Evolutionary conservation across 2,113 vertebrate genomes (phyloP), one percentile per base, ranked within the genome.

Genomic region (Saccopteryx bilineata): DNA sequence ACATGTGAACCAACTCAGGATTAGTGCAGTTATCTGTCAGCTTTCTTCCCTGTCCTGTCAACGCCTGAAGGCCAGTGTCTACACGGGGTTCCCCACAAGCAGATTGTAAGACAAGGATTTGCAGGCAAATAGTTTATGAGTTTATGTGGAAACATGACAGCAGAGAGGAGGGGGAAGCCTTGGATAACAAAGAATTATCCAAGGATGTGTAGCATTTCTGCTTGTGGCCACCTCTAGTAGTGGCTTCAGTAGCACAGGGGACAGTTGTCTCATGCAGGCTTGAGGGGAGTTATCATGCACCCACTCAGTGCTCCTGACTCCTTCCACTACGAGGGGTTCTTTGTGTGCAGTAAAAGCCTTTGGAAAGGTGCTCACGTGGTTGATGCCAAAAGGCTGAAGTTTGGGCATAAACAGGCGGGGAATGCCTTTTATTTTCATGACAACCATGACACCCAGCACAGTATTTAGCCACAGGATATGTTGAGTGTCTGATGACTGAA

Each of bases 321-420:
- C 80, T 4, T 31, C 24, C n/a, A 24, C 0, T 0, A 8, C 39
- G 48, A 19, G 66, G 61, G 69, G n/a, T 12, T 23, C 39, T 39
- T 74, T 8, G 0, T 10, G 21, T 2, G 21, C 23, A 6, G 14
- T 39, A 66, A 71, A 11, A 33, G 3, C 54, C 23, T 26, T 33
- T 0, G 0, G 74, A 15, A 69, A 17, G 63, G 54, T 28, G 39
- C 23, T 52, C 4, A 10, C 0, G 23, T 1, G 0, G 11, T 68
- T 13, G 52, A 63, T 39, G 28, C 61, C 1, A 0, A 9, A 39
- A 17, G 31, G 17, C 0, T 1, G 28, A 24, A 17, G 46, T 2
- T 14, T 31, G 17, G 80, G 13, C 33, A 31, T 5, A 11, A 24
- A 2, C 12, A 31, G 66, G 58, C 23, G 5, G 58, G 80, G 58